Evolutionary conservation across 1,140 invertebrate species (phyloP), one percentile per base, ranked within the genome.

Genomic region (Ostrea edulis): DNA sequence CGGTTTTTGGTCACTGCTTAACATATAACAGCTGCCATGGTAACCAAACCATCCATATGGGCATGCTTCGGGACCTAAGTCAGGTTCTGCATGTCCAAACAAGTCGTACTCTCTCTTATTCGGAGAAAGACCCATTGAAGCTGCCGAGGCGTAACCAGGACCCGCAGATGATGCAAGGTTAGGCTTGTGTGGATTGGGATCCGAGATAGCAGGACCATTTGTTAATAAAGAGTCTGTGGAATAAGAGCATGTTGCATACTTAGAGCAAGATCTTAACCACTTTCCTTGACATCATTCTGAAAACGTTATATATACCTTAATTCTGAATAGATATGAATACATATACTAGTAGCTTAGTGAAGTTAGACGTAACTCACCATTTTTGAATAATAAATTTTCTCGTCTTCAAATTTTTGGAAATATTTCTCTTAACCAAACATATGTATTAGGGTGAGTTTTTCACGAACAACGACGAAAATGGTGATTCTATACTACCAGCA

Each of bases 1-100:
- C 1, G 68, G 68, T 29, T 71, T 71, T 71, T 71, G 22, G 29
- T 71, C 68, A 71, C 68, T 71, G 25, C 68, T 71, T 17, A 71
- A 35, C 25, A 71, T 9, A 71, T 71, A 71, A 11, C 68, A 71
- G 12, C 68, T 71, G 5, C 29, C 25, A 14, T 71, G 12, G 68
- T 29, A 71, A 3, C 68, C 17, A 35, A 71, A 71, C 68, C 68
- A 71, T 11, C 68, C 68, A 25, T 71, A 71, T 9, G 68, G 68
- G 25, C 68, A 71, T 11, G 68, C 25, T 9, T 71, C 29, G 25
- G 68, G 25, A 25, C 68, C 68, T 29, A 22, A 25, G 25, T 71
- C 22, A 25, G 68, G 68, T 2, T 71, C 68, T 7, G 68, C 68
- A 14, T 71, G 68, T 14, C 68, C 68, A 35, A 71, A 71, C 68